Base-by-base conservation (phyloP, 2,113 vertebrate genomes). In the Formicarius rufipectus region DNA sequence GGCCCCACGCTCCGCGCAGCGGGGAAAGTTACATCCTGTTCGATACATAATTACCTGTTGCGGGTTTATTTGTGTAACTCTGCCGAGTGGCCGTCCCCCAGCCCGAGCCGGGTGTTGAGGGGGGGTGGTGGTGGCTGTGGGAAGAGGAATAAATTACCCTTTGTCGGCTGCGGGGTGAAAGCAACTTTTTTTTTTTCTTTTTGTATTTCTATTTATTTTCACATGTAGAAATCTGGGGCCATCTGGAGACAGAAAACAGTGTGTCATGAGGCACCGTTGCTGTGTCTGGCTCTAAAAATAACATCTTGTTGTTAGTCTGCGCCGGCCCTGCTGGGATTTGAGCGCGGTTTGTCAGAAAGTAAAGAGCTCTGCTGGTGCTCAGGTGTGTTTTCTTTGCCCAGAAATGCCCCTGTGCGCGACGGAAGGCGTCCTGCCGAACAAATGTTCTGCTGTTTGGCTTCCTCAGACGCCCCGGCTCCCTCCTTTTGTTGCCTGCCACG, bases 401-500 rank as follows among this genome's bases (percentile, higher is more conserved):
- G 83, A 93, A 94, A 66, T 94, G 92, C 93, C 87, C 95, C 83
- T 56, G 80, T 93, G 96, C 95, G 33, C 75, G 71, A 66, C 93
- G 76, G 95, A 96, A 89, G 97, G 97, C 96, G 96, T 96, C 96
- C 97, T 91, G 91, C 92, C 64, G 97, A 97, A 98, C 98, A 97
- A 97, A 97, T 94, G 95, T 94, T 96, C 94, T 94, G 97, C 97
- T 98, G 96, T 97, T 98, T 96, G 96, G 75, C 97, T 97, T 92
- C 86, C 95, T 96, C 89, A 96, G 97, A 92, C 94, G 84, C 96
- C 95, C 97, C 71, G 92, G 95, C 96, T 97, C 97, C 90, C 92
- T 97, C 93, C 97, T 97, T 98, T 98, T 98, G 98, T 98, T 98
- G 91, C 96, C 93, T 64, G 94, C 97, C 91, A 94, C 92, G 96